These are phyloP conservation scores for Drosophila nebulosa DNA, from an alignment of 1,140 invertebrate species.

Conservation along the genomic window DNA sequence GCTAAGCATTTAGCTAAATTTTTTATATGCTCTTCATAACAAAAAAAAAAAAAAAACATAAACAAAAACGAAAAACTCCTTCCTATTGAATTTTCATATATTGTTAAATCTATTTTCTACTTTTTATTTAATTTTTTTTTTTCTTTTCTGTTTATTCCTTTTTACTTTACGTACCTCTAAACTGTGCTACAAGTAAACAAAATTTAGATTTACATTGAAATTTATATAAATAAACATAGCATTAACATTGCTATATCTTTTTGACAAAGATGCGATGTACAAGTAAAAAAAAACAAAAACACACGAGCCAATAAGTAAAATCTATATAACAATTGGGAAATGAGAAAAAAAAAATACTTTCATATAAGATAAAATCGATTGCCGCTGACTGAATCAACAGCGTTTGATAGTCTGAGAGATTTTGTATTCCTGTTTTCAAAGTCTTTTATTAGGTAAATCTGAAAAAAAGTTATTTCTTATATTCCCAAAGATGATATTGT, in stretches of 20 bases:
- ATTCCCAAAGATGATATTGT: no score
- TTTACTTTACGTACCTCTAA: not conserved
- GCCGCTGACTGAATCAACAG: no score
- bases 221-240: not conserved
- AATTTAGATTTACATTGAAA: not conserved
- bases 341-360: no score
- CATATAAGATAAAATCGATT: no score
- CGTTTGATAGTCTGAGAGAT: no score
- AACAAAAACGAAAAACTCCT: constrained; percentile 7
- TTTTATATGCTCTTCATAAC: constrained; percentile 23
- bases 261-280: not conserved
- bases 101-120: not conserved
- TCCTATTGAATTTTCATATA: not conserved
- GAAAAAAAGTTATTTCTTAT: no score
- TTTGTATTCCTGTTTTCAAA: no score
- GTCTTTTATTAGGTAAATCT: no score
- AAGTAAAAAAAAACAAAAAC: not conserved
- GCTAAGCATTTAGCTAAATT: constrained; percentile 18
- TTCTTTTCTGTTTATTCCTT: not conserved
- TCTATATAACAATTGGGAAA: not conserved
- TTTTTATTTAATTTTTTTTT: no score
- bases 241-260: not conserved
- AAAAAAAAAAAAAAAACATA: constrained; percentile 10
- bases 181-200: not conserved
- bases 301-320: not conserved